Conservation (phyloP, 2,797 vertebrate species). For the Oryzias dopingdopingensis region DNA sequence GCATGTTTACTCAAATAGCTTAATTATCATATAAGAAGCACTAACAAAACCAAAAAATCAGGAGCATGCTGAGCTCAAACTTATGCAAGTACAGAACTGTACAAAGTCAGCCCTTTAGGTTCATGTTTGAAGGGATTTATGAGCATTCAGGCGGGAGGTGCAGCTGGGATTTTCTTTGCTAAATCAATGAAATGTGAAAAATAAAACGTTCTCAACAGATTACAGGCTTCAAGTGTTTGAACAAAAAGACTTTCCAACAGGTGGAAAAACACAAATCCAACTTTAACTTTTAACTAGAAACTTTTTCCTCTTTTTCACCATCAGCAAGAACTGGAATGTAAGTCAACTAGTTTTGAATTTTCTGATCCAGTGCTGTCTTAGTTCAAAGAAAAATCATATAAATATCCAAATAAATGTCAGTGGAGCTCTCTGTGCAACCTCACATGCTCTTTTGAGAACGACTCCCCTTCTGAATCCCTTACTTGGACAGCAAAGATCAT, state of each 20-base stretch:
- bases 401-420: slow-evolving; percentile 1
- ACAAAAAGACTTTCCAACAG: too few species aligned
- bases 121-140: slow-evolving; percentile 19
- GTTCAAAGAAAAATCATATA: too few species aligned
- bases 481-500: slow-evolving; percentile 2
- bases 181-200: slow-evolving; percentile 25
- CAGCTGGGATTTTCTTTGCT: slow-evolving; percentile 15
- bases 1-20: slow-evolving; percentile 38
- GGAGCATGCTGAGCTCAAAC: slow-evolving; percentile 43
- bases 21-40: slow-evolving; percentile 27
- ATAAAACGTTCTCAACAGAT: neutral
- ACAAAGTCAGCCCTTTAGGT: slow-evolving; percentile 65
- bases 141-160: neutral
- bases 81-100: slow-evolving; percentile 61
- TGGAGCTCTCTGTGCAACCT: slow-evolving; percentile 19
- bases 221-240: too few species aligned
- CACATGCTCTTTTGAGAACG: slow-evolving; percentile 12
- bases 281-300: too few species aligned
- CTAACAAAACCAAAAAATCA: slow-evolving; percentile 31
- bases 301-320: too few species aligned
- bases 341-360: too few species aligned
- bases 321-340: too few species aligned
- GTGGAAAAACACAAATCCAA: too few species aligned
- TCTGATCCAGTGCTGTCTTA: too few species aligned
- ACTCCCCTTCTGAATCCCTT: neutral